phyloP scores from a whole-genome alignment of 2,113 vertebrate species.

The Archocentrus centrarchus region DNA sequence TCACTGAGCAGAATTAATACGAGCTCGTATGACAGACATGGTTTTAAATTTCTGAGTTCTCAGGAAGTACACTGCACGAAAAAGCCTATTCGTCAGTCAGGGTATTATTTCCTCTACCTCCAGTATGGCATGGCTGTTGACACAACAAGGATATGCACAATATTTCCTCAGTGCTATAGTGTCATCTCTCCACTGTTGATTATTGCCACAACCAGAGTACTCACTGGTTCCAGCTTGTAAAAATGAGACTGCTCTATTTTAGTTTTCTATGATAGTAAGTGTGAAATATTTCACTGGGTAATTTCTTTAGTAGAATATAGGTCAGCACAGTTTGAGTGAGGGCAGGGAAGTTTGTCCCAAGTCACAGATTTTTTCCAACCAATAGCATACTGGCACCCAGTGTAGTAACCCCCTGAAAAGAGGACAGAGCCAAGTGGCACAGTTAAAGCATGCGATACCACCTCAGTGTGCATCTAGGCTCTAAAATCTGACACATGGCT shows the following conservation, averaged over 20 bases:
- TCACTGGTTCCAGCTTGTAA: neutral
- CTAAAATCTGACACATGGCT: neutral
- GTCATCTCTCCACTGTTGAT: neutral
- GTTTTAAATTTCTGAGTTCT: neutral
- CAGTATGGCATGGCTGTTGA: neutral
- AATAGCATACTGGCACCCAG: no score
- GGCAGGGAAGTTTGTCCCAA: neutral
- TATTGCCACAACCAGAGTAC: neutral
- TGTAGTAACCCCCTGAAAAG: rapidly evolving
- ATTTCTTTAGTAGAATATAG: neutral
- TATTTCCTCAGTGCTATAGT: neutral
- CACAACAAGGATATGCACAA: neutral
- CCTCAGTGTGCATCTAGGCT: neutral
- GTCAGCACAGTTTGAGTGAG: neutral
- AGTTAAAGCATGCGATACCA: neutral
- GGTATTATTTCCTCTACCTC: slow-evolving; percentile 13
- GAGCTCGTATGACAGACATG: no score
- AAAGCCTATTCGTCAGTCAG: neutral
- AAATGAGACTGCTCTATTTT: neutral
- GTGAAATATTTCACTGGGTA: neutral
- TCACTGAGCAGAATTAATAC: neutral
- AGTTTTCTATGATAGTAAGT: neutral
- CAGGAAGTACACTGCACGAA: neutral
- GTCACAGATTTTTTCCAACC: neutral
- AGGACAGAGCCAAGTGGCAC: neutral